Conservation (phyloP, 1,140 invertebrate genomes). For the Drosophila rhopaloa region DNA sequence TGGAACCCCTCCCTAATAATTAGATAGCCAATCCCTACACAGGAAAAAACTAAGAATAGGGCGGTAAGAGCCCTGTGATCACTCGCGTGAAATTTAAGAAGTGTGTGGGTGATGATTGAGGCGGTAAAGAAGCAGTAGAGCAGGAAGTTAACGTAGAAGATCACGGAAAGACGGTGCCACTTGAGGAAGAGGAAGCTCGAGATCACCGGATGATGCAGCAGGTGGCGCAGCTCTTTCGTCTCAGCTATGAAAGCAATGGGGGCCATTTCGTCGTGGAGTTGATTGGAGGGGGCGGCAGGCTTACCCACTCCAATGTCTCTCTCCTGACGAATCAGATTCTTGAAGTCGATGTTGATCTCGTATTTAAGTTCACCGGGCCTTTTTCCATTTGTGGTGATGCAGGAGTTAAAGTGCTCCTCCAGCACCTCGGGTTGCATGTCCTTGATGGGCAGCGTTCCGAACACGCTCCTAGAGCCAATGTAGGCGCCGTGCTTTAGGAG, state of each 20-base stretch:
- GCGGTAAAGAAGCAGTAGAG: conserved; percentile 90
- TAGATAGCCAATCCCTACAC: conserved; percentile 86
- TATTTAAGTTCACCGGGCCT: conserved; percentile 87
- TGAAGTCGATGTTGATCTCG: conserved; percentile 90
- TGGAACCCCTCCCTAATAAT: conserved; percentile 89
- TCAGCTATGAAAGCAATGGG: conserved; percentile 88
- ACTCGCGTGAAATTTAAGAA: conserved; percentile 86
- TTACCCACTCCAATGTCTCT: conserved; percentile 57
- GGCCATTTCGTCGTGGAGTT: conserved; percentile 88
- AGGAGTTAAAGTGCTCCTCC: conserved; percentile 89
- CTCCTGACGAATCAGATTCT: conserved; percentile 86
- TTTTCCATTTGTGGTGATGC: conserved; percentile 87
- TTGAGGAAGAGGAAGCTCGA: conserved; percentile 93
- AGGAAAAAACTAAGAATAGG: conserved; percentile 83
- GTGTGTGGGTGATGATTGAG: conserved; percentile 88
- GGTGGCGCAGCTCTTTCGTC: conserved; percentile 87
- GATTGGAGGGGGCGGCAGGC: conserved; percentile 10
- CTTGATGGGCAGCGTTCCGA: conserved; percentile 88
- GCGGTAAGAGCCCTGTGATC: conserved; percentile 83
- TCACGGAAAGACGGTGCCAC: conserved; percentile 90
- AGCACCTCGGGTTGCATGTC: conserved; percentile 88
- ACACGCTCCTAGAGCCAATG: conserved; percentile 89
- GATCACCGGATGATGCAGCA: conserved; percentile 92
- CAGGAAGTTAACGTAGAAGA: conserved; percentile 89
- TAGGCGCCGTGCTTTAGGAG: conserved; percentile 90